Evolutionary conservation across 2,888 invertebrate genomes (phyloP), one percentile per base, ranked within the genome.

Genomic region (Caenorhabditis drosophilae): DNA sequence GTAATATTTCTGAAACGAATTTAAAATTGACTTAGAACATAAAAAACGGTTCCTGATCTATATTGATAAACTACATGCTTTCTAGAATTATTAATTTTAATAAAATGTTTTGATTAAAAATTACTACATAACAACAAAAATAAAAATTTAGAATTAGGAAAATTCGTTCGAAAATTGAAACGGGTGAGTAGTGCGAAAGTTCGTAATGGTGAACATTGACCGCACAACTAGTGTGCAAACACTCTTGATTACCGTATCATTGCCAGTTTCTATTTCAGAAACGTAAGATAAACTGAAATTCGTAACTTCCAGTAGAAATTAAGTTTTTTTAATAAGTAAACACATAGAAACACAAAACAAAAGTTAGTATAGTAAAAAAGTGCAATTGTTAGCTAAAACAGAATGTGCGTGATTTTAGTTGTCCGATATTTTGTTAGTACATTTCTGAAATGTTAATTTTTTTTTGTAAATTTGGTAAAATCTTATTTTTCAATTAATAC

Each of bases 151-250:
- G 23, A 31, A 31, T 31, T 31, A 31, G 42, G 23, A 52, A 52
- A 56, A 48, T 31, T 34, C 34, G 51, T 26, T 18, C 16, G 31
- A 36, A 42, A 25, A 42, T 38, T 35, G 18, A 52, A 41, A 45
- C 40, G n/a, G 44, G 9, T 18, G 6, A 49, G 31, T 35, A 36
- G 64, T 64, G 64, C 54, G 51, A 58, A 51, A 55, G 34, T 58
- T 51, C 64, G 64, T 64, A 51, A 58, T 11, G 22, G 51, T 59
- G 64, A 59, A 66, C 59, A 66, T 48, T 41, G 64, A 56, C 64
- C 59, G 64, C 56, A 44, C 64, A 50, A 47, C 46, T 47, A 40
- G 50, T 59, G 57, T 52, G 64, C 64, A 66, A 59, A 59, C 64
- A 66, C 64, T 34, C 42, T 22, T 12, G 27, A 23, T 36, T 49